These are phyloP conservation scores for Taenioides sp. DNA, from an alignment of 2,797 vertebrate species.

Conservation along the genomic window DNA sequence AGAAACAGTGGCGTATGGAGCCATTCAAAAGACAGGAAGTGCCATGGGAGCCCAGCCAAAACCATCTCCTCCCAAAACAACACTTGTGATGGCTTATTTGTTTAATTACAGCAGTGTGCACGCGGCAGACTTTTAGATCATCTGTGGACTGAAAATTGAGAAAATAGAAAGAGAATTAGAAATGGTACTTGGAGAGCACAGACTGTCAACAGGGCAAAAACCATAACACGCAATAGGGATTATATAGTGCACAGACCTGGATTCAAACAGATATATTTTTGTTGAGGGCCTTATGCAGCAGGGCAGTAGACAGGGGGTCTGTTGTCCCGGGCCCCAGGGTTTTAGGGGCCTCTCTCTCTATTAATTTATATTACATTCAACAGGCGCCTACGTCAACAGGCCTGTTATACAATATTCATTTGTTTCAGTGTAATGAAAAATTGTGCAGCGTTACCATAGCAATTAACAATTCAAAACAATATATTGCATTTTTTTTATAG, in stretches of 20 bases:
- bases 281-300: no score
- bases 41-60: conserved; percentile 30
- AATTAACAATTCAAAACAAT: no score
- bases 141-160: neutral
- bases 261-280: neutral
- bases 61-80: conserved; percentile 9
- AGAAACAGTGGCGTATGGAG: conserved; percentile 15
- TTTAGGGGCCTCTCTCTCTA: no score
- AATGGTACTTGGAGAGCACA: neutral
- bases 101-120: neutral
- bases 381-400: no score
- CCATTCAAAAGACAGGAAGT: conserved; percentile 23
- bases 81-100: neutral
- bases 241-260: neutral
- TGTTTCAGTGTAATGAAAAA: no score
- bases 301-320: no score
- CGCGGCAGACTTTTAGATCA: neutral
- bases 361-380: no score
- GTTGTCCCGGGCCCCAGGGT: no score
- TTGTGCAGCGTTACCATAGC: no score
- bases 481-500: no score
- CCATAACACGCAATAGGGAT: neutral
- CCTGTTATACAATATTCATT: no score
- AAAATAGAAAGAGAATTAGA: neutral
- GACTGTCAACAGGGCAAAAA: neutral